Conservation (phyloP, 2,888 invertebrate species). For the Tachina grossa region DNA sequence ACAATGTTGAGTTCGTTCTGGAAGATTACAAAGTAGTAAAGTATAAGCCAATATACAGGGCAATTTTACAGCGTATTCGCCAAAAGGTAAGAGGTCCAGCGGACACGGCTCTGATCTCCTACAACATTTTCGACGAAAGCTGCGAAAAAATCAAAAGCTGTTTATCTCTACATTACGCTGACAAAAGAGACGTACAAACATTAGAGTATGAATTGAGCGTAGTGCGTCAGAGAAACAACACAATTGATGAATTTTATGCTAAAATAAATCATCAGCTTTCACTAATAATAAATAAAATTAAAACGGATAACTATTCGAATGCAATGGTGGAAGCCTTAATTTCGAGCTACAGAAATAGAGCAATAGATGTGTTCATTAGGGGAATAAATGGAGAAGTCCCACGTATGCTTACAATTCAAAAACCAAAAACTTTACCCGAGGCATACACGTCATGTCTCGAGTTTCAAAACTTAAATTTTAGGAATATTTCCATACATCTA, state of each 20-base stretch:
- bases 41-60: conserved; percentile 5
- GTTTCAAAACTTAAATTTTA: too few relatives aligned
- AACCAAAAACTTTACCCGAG: too few relatives aligned
- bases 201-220: conserved; percentile 14
- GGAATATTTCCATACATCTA: neutral
- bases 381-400: neutral
- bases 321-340: conserved; percentile 26
- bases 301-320: neutral
- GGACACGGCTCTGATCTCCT: neutral
- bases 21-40: neutral
- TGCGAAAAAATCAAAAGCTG: conserved; percentile 6
- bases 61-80: neutral
- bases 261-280: conserved; percentile 5
- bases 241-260: conserved; percentile 13
- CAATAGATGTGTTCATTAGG: conserved; percentile 10
- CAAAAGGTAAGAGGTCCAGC: conserved; percentile 5
- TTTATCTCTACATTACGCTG: neutral
- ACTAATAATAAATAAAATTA: conserved; percentile 1
- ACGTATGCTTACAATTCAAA: too few relatives aligned
- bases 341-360: conserved; percentile 16
- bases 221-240: neutral
- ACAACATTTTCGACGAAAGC: too few relatives aligned
- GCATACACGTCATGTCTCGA: too few relatives aligned
- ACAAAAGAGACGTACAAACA: conserved; percentile 8
- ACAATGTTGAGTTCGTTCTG: too few relatives aligned